phyloP scores from a whole-genome alignment of 64 coral and sea anemone genomes.

The Dendrophyllia cribrosa region DNA sequence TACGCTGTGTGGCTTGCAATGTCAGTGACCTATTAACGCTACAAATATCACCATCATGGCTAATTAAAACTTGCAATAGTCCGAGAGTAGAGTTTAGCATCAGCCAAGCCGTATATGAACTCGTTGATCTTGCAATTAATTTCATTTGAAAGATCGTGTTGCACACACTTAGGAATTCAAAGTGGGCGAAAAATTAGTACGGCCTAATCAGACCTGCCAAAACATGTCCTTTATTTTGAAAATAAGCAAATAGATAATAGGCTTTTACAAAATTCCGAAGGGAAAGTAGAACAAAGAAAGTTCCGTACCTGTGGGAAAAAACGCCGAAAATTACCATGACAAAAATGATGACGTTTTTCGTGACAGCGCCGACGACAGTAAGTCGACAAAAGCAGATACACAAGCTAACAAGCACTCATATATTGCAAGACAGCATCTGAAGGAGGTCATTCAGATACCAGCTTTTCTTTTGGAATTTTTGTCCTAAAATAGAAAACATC shows the following conservation, averaged over 20 bases:
- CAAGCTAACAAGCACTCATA: background rate
- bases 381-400: conserved; percentile 32
- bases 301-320: background rate
- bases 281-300: conserved; percentile 11
- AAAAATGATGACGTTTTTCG: conserved; percentile 1
- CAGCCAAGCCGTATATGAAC: background rate
- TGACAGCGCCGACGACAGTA: background rate
- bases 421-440: background rate
- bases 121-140: conserved; percentile 21
- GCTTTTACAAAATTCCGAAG: conserved; percentile 37
- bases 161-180: conserved; percentile 22
- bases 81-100: background rate
- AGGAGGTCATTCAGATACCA: background rate
- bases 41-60: background rate
- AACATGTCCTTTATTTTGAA: conserved; percentile 37
- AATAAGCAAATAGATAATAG: conserved; percentile 38
- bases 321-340: conserved; percentile 22
- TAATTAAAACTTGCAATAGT: conserved; percentile 1
- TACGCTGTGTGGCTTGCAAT: background rate
- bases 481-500: background rate
- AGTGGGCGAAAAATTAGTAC: background rate
- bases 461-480: background rate
- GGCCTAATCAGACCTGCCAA: conserved; percentile 21
- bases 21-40: background rate
- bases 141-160: background rate